Conservation (phyloP, 2,797 vertebrate species). For the Hyperoplus immaculatus region DNA sequence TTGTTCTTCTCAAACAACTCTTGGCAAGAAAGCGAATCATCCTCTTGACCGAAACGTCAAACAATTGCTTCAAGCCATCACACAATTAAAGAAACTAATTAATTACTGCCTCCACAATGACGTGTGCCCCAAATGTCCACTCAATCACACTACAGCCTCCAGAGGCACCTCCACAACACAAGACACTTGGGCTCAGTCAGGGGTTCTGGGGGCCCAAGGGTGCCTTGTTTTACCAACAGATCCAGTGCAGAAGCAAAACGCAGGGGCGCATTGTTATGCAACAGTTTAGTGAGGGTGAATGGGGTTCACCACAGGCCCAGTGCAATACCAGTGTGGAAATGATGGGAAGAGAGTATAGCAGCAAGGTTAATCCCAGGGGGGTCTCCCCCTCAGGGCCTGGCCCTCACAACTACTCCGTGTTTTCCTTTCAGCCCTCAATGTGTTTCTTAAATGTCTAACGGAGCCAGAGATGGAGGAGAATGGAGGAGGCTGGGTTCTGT, state of each 20-base stretch:
- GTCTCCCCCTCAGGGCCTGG: constrained; percentile 60
- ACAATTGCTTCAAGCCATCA: constrained; percentile 9
- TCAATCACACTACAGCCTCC: constrained; percentile 43
- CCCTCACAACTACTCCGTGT: constrained; percentile 69
- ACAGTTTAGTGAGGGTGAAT: constrained; percentile 80
- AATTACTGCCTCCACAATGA: constrained; percentile 43
- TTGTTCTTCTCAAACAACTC: neutral
- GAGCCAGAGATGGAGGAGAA: constrained; percentile 51
- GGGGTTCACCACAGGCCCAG: constrained; percentile 57
- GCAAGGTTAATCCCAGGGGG: constrained; percentile 77
- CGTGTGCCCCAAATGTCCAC: constrained; percentile 62
- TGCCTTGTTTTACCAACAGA: constrained; percentile 83
- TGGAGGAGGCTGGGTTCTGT: constrained; percentile 58
- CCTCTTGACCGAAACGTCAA: constrained; percentile 6
- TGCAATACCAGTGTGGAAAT: constrained; percentile 71
- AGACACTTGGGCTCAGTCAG: constrained; percentile 48
- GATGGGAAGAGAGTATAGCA: constrained; percentile 65
- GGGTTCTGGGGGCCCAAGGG: constrained; percentile 67
- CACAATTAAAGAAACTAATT: constrained; percentile 28
- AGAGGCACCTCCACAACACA: constrained; percentile 55
- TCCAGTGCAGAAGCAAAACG: constrained; percentile 68
- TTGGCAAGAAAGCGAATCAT: neutral
- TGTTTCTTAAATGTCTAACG: constrained; percentile 57
- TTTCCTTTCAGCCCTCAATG: constrained; percentile 76
- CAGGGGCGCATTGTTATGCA: constrained; percentile 81